Percentiles rank a stretch among this genome's conserved stretches.
Conservation (phyloP, 2,888 invertebrate species). For the Brenthis hecate region DNA sequence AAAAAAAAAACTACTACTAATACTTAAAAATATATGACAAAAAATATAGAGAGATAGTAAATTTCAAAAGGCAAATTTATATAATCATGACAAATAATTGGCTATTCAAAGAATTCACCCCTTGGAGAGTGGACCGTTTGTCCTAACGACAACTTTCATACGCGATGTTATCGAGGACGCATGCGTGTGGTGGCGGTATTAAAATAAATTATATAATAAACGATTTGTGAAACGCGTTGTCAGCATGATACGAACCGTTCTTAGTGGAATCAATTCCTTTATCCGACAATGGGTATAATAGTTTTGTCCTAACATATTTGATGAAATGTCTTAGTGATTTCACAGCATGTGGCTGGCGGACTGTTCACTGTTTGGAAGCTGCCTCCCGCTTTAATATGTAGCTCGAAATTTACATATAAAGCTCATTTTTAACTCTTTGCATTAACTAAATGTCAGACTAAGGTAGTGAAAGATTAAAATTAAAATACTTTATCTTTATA, state of each 20-base stretch:
- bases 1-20: no score
- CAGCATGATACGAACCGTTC: conserved; percentile 73
- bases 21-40: no score
- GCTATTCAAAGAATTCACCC: conserved; percentile 63
- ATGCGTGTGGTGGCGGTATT: conserved; percentile 52
- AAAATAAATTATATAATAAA: conserved; percentile 74
- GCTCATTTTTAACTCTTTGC: conserved; percentile 68
- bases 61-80: conserved; percentile 39
- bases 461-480: conserved; percentile 48
- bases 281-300: conserved; percentile 61
- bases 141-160: conserved; percentile 69
- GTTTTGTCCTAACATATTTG: conserved; percentile 70
- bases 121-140: conserved; percentile 48
- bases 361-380: conserved; percentile 72
- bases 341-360: conserved; percentile 68
- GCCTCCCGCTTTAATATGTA: conserved; percentile 55
- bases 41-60: conserved; percentile 14
- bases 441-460: conserved; percentile 47
- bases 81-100: conserved; percentile 68
- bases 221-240: conserved; percentile 76
- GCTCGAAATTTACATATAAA: conserved; percentile 45
- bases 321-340: conserved; percentile 68
- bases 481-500: conserved; percentile 57
- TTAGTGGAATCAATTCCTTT: conserved; percentile 61
- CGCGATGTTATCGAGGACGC: conserved; percentile 64